Percentiles rank a stretch among this genome's conserved stretches.
These are phyloP conservation scores for Strigamia crassipes DNA, from an alignment of 2,888 invertebrate species.

Conservation along the genomic window DNA sequence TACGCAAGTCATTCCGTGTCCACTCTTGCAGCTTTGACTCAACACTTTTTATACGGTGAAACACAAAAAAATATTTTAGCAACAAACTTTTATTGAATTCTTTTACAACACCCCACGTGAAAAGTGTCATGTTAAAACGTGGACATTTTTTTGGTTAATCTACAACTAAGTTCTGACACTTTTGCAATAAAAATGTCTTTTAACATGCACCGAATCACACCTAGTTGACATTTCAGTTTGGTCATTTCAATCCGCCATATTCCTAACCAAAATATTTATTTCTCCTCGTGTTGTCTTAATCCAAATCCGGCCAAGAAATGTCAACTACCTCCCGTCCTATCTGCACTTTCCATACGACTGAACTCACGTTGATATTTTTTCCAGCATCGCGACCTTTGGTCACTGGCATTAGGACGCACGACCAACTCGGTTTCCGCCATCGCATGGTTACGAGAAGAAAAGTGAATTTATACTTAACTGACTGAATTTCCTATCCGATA, in stretches of 20 bases:
- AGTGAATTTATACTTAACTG: constrained; percentile 13
- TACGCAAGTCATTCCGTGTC: constrained; percentile 30
- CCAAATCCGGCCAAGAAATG: too few relatives aligned
- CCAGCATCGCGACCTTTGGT: not conserved
- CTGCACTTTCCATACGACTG: constrained; percentile 3
- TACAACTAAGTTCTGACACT: not conserved
- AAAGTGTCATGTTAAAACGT: not conserved
- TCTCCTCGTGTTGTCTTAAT: too few relatives aligned
- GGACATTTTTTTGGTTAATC: not conserved
- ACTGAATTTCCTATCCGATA: not conserved
- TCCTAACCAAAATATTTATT: not conserved
- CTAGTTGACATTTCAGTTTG: not conserved
- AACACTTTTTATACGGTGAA: constrained; percentile 6
- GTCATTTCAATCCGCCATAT: not conserved
- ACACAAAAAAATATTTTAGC: not conserved
- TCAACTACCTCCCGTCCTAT: not conserved
- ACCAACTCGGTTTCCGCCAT: not conserved
- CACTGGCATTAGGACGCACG: constrained; percentile 21
- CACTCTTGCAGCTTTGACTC: constrained; percentile 26
- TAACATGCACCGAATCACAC: not conserved
- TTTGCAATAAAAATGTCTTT: not conserved
- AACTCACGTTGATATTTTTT: not conserved
- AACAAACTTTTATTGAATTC: constrained; percentile 34
- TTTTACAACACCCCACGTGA: not conserved
- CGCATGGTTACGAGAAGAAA: constrained; percentile 1